Base-by-base conservation (phyloP, 2,113 vertebrate species). In the Perca flavescens region DNA sequence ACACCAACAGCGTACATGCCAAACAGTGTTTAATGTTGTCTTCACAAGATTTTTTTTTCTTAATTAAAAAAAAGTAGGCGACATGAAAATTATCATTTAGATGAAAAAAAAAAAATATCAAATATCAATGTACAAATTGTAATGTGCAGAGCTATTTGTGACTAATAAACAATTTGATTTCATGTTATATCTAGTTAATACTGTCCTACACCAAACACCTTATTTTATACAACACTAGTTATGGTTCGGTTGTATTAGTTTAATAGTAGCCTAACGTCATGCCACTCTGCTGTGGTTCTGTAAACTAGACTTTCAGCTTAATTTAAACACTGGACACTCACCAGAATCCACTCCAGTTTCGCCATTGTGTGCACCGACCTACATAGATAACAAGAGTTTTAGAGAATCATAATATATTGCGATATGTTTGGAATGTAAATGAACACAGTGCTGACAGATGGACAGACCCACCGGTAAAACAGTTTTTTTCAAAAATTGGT, bases 261-360 rank as follows among this genome's bases (percentile, higher is more conserved):
- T 16, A 17, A 31, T 14, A 28, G 22, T 11, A 43, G 40, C 10
- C 10, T 11, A 43, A 11, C 16, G 50, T 57, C 3, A 43, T 43
- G 9, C 40, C 40, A 11, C 40, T 43, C 9, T 43, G 40, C 40
- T 43, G 10, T 3, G n/a, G 13, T 28, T 17, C 34, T 1, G 2
- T 3, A 17, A 4, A 72, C 36, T 14, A 22, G 6, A 43, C 40
- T 43, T 43, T 22, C 16, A 22, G 22, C 17, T 75, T 1, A 6
- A 52, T 46, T n/a, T 25, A 47, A 25, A 16, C 19, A n/a, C 43
- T 6, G 1, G 22, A 54, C 21, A 17, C 93, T 95, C 77, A 95
- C 94, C 94, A 93, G 22, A 94, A 95, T 4, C 90, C 94, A 1
- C 1, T 3, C 84, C 91, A 85, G 85, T 94, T 93, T 2, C 94